Evolutionary conservation across 2,888 invertebrate species (phyloP).

Genomic region (Cremastinae sp.): DNA sequence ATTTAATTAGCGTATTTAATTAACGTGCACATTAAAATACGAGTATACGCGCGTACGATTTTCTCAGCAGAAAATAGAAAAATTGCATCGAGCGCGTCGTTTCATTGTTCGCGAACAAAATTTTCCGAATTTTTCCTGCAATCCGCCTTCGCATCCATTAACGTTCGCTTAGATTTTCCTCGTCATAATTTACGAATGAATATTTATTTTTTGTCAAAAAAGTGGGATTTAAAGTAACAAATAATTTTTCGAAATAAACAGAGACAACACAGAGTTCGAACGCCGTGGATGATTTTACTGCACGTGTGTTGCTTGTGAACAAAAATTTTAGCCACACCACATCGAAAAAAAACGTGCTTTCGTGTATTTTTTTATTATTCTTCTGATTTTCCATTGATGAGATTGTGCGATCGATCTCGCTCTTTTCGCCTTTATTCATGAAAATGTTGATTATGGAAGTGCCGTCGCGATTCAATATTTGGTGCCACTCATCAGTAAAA

Average conservation of each 20-base stretch:
- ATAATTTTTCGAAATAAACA: conserved; percentile 62
- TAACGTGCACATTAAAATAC: conserved; percentile 58
- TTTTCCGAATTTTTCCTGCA: conserved; percentile 25
- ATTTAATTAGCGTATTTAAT: conserved; percentile 76
- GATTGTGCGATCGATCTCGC: conserved; percentile 39
- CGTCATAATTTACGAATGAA: neutral
- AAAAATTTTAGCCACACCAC: conserved; percentile 78
- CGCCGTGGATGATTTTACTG: conserved; percentile 51
- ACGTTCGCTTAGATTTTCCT: neutral
- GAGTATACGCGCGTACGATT: conserved; percentile 2
- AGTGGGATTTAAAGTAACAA: conserved; percentile 22
- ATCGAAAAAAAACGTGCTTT: conserved; percentile 77
- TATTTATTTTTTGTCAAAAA: conserved; percentile 3
- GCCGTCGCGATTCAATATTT: conserved; percentile 75
- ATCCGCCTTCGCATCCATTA: conserved; percentile 18
- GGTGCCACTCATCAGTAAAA: conserved; percentile 75
- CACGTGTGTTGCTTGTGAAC: conserved; percentile 71
- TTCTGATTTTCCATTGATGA: conserved; percentile 30
- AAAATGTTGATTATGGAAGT: conserved; percentile 68
- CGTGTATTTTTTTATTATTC: conserved; percentile 54
- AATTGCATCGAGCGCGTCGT: conserved; percentile 61
- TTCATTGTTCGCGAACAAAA: conserved; percentile 71
- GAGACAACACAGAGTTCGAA: conserved; percentile 60
- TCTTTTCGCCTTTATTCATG: conserved; percentile 56
- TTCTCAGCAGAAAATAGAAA: conserved; percentile 49